Conservation (phyloP, 2,797 vertebrate species). For the Takifugu ocellatus region DNA sequence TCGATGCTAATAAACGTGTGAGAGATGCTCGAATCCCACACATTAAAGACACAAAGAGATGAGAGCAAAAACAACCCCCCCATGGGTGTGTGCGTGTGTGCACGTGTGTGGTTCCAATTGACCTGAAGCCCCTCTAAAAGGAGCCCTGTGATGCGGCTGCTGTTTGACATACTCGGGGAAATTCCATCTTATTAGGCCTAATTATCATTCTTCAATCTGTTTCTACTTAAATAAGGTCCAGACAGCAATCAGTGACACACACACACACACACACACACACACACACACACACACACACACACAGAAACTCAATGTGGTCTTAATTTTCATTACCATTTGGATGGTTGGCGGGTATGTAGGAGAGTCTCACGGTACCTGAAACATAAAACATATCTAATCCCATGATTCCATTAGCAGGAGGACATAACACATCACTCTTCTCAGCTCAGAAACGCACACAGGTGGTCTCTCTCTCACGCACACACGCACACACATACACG, state of each 20-base stretch:
- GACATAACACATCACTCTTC: slow-evolving; percentile 58
- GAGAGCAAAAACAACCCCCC: background rate
- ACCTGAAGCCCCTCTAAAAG: slow-evolving; percentile 56
- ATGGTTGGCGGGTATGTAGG: slow-evolving; percentile 50
- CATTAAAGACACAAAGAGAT: background rate
- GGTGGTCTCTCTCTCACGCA: slow-evolving; percentile 34
- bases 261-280: slow-evolving; percentile 39
- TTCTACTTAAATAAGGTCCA: slow-evolving; percentile 76
- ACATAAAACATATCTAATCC: slow-evolving; percentile 70
- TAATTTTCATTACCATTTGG: slow-evolving; percentile 68
- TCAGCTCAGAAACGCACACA: slow-evolving; percentile 64
- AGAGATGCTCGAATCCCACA: too few species aligned
- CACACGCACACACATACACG: slow-evolving; percentile 30
- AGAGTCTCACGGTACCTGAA: slow-evolving; percentile 63
- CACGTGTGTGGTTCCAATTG: slow-evolving; percentile 45
- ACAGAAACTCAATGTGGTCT: slow-evolving; percentile 64
- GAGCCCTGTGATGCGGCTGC: slow-evolving; percentile 59
- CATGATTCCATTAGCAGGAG: slow-evolving; percentile 65
- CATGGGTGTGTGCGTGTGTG: slow-evolving; percentile 1
- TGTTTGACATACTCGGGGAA: slow-evolving; percentile 70
- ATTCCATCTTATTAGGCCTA: slow-evolving; percentile 76
- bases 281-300: slow-evolving; percentile 30
- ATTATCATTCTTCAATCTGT: slow-evolving; percentile 83
- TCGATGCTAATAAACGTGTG: background rate
- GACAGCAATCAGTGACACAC: slow-evolving; percentile 71